Conservation (phyloP, 23 tunicate species). For the Halocynthia aurantium region DNA sequence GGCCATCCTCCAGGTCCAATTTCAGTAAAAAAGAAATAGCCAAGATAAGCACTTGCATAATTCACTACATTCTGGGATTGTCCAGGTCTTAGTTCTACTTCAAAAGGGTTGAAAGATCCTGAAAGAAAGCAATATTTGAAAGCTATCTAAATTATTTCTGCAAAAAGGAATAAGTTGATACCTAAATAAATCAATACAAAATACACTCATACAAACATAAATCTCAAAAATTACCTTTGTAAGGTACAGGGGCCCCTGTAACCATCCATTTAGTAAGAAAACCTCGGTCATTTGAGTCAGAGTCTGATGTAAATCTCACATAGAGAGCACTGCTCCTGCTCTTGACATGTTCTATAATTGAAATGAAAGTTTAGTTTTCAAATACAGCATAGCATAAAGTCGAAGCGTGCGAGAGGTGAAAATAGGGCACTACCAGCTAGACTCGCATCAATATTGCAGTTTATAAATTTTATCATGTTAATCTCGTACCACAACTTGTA, state of each 20-base stretch:
- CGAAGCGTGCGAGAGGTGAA: too few relatives aligned
- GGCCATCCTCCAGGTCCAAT: constrained; percentile 32
- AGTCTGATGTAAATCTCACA: constrained; percentile 33
- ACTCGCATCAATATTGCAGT: too few relatives aligned
- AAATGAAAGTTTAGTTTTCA: neutral
- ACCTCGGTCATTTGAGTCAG: constrained; percentile 21
- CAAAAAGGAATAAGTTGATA: neutral
- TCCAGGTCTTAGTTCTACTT: neutral
- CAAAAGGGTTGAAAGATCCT: constrained; percentile 19
- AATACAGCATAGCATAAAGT: too few relatives aligned
- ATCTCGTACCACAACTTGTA: too few relatives aligned
- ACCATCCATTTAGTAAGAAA: constrained; percentile 51
- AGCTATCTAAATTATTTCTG: neutral
- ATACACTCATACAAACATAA: neutral
- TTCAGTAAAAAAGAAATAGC: constrained; percentile 8
- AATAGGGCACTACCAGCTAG: too few relatives aligned
- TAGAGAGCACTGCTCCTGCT: constrained; percentile 10
- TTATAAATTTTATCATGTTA: too few relatives aligned
- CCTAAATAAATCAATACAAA: too few relatives aligned
- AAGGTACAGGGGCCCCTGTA: constrained; percentile 29
- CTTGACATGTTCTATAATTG: neutral
- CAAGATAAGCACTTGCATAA: neutral
- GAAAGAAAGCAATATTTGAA: constrained; percentile 1
- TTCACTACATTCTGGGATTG: neutral
- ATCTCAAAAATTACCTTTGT: constrained; percentile 28